Percentiles rank a stretch among this genome's conserved stretches.
Evolutionary conservation across 2,888 invertebrate genomes (phyloP).

Genomic region (Nomada lathburiana): DNA sequence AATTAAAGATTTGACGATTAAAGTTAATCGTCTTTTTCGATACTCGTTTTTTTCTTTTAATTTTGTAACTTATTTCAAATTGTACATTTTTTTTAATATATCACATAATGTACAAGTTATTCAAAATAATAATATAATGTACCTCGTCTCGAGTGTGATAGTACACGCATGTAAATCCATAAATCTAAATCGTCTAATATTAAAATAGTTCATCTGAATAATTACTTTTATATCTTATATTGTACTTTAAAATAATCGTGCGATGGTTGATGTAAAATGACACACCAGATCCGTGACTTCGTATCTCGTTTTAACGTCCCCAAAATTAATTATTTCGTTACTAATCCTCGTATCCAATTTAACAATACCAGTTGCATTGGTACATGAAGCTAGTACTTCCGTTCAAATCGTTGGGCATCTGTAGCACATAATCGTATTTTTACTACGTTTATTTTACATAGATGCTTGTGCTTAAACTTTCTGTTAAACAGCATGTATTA

Average conservation of each 20-base stretch:
- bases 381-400: slow-evolving; percentile 51
- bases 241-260: slow-evolving; percentile 71
- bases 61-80: background rate
- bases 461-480: slow-evolving; percentile 1
- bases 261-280: slow-evolving; percentile 62
- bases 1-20: background rate
- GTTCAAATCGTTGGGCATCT: slow-evolving; percentile 58
- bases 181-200: slow-evolving; percentile 71
- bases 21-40: slow-evolving; percentile 1
- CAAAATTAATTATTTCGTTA: slow-evolving; percentile 52
- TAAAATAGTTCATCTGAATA: slow-evolving; percentile 76
- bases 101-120: slow-evolving; percentile 21
- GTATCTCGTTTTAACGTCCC: slow-evolving; percentile 44
- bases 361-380: slow-evolving; percentile 52
- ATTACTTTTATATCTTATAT: slow-evolving; percentile 64
- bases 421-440: slow-evolving; percentile 59
- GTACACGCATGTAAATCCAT: slow-evolving; percentile 53
- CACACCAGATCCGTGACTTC: slow-evolving; percentile 48
- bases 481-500: background rate
- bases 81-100: background rate
- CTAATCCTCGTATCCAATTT: slow-evolving; percentile 53
- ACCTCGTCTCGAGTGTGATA: background rate
- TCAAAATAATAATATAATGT: slow-evolving; percentile 20
- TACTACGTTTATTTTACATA: slow-evolving; percentile 18
- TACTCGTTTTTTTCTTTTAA: background rate